phyloP scores from a whole-genome alignment of 2,888 invertebrate genomes.

The Caenorhabditis doughertyi region DNA sequence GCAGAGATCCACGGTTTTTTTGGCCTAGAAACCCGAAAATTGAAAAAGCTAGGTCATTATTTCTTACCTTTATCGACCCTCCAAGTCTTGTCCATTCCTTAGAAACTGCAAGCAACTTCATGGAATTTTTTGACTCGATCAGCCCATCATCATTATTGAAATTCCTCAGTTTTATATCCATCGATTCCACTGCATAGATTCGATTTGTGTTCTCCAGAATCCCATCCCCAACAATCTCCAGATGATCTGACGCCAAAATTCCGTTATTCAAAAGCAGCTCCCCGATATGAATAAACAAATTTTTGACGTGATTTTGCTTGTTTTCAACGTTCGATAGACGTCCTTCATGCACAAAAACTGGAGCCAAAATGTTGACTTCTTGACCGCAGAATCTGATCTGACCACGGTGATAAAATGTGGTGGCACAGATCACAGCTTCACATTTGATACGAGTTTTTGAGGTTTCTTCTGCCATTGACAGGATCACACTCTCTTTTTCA shows the following conservation, averaged over 20 bases:
- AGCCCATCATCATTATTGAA: constrained; percentile 72
- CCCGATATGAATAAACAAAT: constrained; percentile 62
- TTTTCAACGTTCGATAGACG: constrained; percentile 64
- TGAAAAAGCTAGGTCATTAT: background rate
- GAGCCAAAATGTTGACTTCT: constrained; percentile 55
- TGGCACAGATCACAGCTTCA: constrained; percentile 72
- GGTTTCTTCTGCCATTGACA: constrained; percentile 58
- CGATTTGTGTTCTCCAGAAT: constrained; percentile 70
- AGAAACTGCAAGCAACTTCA: constrained; percentile 67
- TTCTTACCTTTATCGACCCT: constrained; percentile 63
- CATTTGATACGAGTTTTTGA: constrained; percentile 40
- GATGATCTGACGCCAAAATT: constrained; percentile 65
- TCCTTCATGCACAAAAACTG: constrained; percentile 64
- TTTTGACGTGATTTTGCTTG: constrained; percentile 69
- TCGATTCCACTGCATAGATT: constrained; percentile 70
- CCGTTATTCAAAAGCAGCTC: constrained; percentile 71
- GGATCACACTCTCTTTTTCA: constrained; percentile 51
- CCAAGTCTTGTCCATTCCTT: constrained; percentile 73
- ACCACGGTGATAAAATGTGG: constrained; percentile 69
- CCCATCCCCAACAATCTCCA: constrained; percentile 68
- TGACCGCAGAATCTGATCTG: constrained; percentile 57
- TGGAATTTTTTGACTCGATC: constrained; percentile 71
- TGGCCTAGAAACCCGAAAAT: constrained; percentile 26
- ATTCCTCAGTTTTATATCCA: constrained; percentile 71
- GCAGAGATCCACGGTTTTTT: constrained; percentile 60